Conservation (phyloP, 2,797 vertebrate genomes). For the Pseudochirops corinnae region DNA sequence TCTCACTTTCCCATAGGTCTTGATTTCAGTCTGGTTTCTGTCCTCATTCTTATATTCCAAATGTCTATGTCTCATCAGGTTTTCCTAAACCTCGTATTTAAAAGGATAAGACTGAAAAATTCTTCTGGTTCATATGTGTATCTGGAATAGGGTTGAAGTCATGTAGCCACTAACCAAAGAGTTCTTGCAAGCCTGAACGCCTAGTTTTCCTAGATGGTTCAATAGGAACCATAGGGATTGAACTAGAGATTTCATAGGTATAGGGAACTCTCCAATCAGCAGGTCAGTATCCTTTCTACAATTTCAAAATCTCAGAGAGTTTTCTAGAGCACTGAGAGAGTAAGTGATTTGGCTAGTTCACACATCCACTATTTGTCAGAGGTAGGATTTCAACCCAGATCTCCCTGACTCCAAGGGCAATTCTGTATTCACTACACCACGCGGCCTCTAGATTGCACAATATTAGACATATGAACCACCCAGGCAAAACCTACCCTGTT, state of each 20-base stretch:
- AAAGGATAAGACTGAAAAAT: background rate
- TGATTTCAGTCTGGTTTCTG: background rate
- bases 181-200: background rate
- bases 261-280: background rate
- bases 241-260: background rate
- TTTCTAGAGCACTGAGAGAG: background rate
- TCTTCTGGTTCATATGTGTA: background rate
- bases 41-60: background rate
- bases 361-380: background rate
- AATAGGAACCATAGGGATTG: background rate
- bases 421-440: background rate
- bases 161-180: background rate
- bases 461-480: background rate
- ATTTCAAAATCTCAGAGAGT: background rate
- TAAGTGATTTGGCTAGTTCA: background rate
- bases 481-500: background rate
- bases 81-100: background rate
- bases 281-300: background rate
- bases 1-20: background rate
- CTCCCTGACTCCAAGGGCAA: background rate
- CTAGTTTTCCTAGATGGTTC: background rate
- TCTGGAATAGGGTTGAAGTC: background rate
- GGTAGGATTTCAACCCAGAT: background rate
- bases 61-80: background rate
- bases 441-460: background rate